Evolutionary conservation across 1,140 invertebrate genomes (phyloP).

Genomic region (Cheumatopsyche charites): DNA sequence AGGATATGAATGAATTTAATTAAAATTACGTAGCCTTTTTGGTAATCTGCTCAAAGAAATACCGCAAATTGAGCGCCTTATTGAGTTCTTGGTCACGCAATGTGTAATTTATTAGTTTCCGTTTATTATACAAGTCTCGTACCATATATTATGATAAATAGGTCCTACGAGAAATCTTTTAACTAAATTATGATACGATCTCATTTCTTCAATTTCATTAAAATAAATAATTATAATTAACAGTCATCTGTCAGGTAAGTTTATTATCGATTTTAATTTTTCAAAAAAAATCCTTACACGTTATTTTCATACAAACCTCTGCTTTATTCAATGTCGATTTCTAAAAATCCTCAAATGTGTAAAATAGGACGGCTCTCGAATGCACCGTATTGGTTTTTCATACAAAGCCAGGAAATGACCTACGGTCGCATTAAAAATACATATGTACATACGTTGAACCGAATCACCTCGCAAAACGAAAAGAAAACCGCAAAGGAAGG

Average conservation of each 20-base stretch:
- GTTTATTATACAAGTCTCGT: background rate
- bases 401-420: slow-evolving; percentile 36
- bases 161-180: slow-evolving; percentile 4
- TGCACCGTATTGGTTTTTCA: slow-evolving; percentile 22
- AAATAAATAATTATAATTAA: too few relatives aligned
- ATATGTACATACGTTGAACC: slow-evolving; percentile 24
- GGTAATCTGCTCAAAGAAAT: background rate
- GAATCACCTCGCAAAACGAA: background rate
- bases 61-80: slow-evolving; percentile 5
- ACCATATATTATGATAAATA: background rate
- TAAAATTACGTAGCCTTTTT: background rate
- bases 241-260: too few relatives aligned
- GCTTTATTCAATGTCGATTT: background rate
- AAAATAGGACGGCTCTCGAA: background rate
- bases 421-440: background rate
- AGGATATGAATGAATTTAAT: too few relatives aligned
- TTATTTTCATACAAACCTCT: too few relatives aligned
- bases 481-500: slow-evolving; percentile 12
- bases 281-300: too few relatives aligned
- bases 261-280: too few relatives aligned
- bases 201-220: too few relatives aligned
- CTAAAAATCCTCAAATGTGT: background rate
- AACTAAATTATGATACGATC: too few relatives aligned
- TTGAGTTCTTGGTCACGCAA: slow-evolving; percentile 11
- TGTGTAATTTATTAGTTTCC: slow-evolving; percentile 19